These are phyloP conservation scores for Ornithoptera priamus DNA, from an alignment of 2,888 invertebrate genomes.

Conservation along the genomic window DNA sequence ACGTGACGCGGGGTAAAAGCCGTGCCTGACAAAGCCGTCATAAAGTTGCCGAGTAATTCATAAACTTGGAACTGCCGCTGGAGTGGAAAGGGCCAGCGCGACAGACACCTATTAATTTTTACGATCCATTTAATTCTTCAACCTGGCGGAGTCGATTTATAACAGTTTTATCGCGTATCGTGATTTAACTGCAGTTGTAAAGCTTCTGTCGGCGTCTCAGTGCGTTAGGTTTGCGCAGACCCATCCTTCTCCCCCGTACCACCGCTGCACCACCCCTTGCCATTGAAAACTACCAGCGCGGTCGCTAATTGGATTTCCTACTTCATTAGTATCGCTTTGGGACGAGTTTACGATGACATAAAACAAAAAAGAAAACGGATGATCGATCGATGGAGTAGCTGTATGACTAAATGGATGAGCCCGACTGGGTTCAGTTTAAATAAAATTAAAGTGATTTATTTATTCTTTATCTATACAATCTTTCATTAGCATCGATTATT, in stretches of 20 bases:
- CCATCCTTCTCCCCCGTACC: slow-evolving; percentile 35
- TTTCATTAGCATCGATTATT: not conserved
- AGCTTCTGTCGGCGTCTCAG: slow-evolving; percentile 61
- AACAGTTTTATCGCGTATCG: slow-evolving; percentile 64
- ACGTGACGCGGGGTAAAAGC: slow-evolving; percentile 70
- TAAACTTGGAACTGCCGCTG: slow-evolving; percentile 66
- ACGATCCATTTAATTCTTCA: slow-evolving; percentile 76
- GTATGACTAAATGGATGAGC: slow-evolving; percentile 23
- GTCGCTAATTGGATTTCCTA: slow-evolving; percentile 60
- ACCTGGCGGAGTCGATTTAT: slow-evolving; percentile 76
- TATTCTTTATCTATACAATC: not conserved
- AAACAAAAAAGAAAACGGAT: slow-evolving; percentile 15
- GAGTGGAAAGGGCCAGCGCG: slow-evolving; percentile 41
- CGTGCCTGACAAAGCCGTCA: slow-evolving; percentile 66
- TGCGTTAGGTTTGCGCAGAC: slow-evolving; percentile 42
- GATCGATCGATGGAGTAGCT: slow-evolving; percentile 20
- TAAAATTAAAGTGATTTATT: slow-evolving; percentile 1
- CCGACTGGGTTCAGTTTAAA: slow-evolving; percentile 4
- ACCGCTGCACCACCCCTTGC: slow-evolving; percentile 37
- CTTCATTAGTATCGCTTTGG: slow-evolving; percentile 48
- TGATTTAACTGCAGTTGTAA: slow-evolving; percentile 66
- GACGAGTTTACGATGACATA: slow-evolving; percentile 38
- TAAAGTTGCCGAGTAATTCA: slow-evolving; percentile 73
- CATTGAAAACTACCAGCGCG: slow-evolving; percentile 49
- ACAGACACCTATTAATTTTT: slow-evolving; percentile 75